These are phyloP conservation scores for Hippocampus barbouri DNA, from an alignment of 2,113 vertebrate species.

Conservation along the genomic window DNA sequence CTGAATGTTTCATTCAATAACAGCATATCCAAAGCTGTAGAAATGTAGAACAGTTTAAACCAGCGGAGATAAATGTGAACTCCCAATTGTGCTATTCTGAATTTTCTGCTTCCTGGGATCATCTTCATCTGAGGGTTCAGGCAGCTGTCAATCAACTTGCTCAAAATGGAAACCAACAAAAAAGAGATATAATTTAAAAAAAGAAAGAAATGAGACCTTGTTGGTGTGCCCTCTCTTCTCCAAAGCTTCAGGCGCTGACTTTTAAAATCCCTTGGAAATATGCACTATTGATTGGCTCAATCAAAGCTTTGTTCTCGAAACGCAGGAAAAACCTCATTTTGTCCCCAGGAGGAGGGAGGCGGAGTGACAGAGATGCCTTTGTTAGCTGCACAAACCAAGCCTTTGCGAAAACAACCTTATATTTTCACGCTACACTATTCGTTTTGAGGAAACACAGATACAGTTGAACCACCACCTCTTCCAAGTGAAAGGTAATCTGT, in stretches of 20 bases:
- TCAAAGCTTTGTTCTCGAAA: slow-evolving; percentile 24
- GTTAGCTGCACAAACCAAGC: not conserved
- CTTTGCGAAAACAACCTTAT: not conserved
- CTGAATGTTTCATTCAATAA: slow-evolving; percentile 45
- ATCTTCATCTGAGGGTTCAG: slow-evolving; percentile 18
- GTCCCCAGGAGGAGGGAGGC: not conserved
- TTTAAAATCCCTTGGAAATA: slow-evolving; percentile 37
- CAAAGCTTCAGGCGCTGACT: slow-evolving; percentile 8
- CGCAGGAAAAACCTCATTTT: not conserved
- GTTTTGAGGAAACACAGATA: not conserved
- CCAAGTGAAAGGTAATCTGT: not conserved
- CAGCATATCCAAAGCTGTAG: slow-evolving; percentile 34
- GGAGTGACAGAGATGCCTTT: not conserved
- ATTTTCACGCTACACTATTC: not conserved
- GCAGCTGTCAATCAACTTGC: slow-evolving; percentile 24
- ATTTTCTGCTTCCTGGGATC: slow-evolving; percentile 55
- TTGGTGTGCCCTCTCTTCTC: slow-evolving; percentile 20
- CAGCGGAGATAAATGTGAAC: slow-evolving; percentile 39
- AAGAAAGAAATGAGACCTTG: slow-evolving; percentile 1
- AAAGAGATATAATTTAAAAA: slow-evolving; percentile 10
- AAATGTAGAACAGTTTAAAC: slow-evolving; percentile 13
- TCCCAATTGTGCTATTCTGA: slow-evolving; percentile 38
- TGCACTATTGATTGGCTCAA: slow-evolving; percentile 54
- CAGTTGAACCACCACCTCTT: too few species aligned
- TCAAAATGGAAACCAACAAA: slow-evolving; percentile 16